Evolutionary conservation across 1,140 invertebrate species (phyloP), one percentile per base, ranked within the genome.

Genomic region (Cydia splendana): DNA sequence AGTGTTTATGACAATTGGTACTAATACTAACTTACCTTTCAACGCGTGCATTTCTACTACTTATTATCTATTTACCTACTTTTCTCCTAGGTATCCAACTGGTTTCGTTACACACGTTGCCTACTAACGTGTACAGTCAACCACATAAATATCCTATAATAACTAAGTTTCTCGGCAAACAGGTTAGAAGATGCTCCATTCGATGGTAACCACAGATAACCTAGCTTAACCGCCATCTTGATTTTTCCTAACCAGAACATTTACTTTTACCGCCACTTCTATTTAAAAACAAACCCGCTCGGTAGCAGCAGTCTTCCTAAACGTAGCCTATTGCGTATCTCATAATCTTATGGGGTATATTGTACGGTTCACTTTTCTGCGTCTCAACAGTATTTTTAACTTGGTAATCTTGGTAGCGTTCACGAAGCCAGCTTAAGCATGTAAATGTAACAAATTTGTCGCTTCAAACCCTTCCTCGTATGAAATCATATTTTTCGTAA

Each of bases 391-490:
- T 34, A 69, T 34, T n/a, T 12, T 2, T 34, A 69, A 42, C 15
- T 38, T 71, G 10, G 67, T 71, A 38, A 69, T 20, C 15, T 38
- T 71, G 10, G 67, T 71, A 38, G 67, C 30, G 30, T 71, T 71
- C 42, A 18, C 15, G 15, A 42, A 42, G 67, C 34, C n/a, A 42
- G 67, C 67, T 71, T 24, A n/a, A 15, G 67, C 34, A 69, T 34
- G 67, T 71, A 71, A 71, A 71, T 18, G 67, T 42, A 71, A 71
- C 67, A 48, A 15, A 34, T 45, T 67, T 71, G 34, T 38, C 67
- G 15, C n/a, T 34, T 67, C 2, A 69, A 71, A 18, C 67, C 34
- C n/a, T 71, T 38, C 67, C 67, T 71, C 57, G 20, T 38, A 45
- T 71, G 67, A 38, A 38, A 67, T 67, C 38, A 71, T 71, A 38